Conservation (phyloP, 2,888 invertebrate genomes). For the Hypselothyrea guttata region DNA sequence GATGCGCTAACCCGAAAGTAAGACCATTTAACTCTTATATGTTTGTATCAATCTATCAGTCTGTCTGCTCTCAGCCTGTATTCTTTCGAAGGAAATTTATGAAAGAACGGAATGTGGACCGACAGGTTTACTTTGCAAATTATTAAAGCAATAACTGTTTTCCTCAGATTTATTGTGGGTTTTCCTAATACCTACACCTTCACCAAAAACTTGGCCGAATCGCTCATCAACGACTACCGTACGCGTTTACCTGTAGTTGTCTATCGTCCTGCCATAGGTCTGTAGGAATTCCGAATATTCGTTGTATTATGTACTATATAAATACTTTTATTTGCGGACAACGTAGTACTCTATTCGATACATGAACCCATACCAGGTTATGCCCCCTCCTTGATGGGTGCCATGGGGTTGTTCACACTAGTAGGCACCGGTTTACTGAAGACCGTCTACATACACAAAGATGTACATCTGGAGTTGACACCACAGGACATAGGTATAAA, state of each 20-base stretch:
- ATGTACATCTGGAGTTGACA: constrained; percentile 60
- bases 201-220: constrained; percentile 93
- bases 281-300: background rate
- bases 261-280: constrained; percentile 93
- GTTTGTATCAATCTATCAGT: too few species aligned
- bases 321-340: too few species aligned
- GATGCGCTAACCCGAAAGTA: constrained; percentile 74
- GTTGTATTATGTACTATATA: background rate
- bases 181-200: constrained; percentile 95
- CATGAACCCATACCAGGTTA: constrained; percentile 73
- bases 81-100: too few species aligned
- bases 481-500: constrained; percentile 73
- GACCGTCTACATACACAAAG: constrained; percentile 44
- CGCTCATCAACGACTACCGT: constrained; percentile 87
- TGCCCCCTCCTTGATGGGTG: constrained; percentile 66
- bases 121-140: too few species aligned
- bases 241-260: constrained; percentile 88
- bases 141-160: too few species aligned
- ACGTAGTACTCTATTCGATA: constrained; percentile 59
- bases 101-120: too few species aligned
- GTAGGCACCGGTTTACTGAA: constrained; percentile 72
- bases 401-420: constrained; percentile 70
- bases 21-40: too few species aligned
- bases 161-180: constrained; percentile 64
- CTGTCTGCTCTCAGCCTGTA: background rate